These are phyloP conservation scores for Rhodinocichla rosea DNA, from an alignment of 2,113 vertebrate genomes.

Conservation along the genomic window DNA sequence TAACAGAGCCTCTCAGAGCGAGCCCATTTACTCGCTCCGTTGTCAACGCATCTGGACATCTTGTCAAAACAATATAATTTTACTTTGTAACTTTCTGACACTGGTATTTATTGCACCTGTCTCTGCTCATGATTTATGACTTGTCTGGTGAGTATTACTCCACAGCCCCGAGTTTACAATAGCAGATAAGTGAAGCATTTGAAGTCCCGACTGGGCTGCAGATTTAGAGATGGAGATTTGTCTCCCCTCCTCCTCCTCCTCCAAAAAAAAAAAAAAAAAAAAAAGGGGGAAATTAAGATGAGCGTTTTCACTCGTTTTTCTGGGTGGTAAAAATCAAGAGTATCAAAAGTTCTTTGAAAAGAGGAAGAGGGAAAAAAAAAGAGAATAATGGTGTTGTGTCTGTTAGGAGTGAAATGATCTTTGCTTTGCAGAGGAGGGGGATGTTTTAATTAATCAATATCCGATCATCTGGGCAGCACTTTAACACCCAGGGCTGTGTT, in stretches of 20 bases:
- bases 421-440: background rate
- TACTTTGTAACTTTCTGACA: constrained; percentile 81
- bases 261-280: too few relatives aligned
- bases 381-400: background rate
- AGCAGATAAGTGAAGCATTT: constrained; percentile 83
- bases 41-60: constrained; percentile 78
- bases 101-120: constrained; percentile 81
- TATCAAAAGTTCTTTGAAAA: background rate
- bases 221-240: constrained; percentile 58
- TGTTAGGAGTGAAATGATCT: background rate
- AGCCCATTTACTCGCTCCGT: constrained; percentile 62
- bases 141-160: constrained; percentile 85
- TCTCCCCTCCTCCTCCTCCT: background rate
- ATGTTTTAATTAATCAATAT: background rate
- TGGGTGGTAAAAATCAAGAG: background rate
- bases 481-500: background rate
- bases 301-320: background rate
- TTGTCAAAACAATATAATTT: constrained; percentile 92
- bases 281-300: constrained; percentile 37
- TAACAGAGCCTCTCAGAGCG: constrained; percentile 25
- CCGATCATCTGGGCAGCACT: background rate
- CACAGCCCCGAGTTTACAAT: constrained; percentile 78
- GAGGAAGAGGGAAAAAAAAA: background rate
- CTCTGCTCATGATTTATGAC: constrained; percentile 90
- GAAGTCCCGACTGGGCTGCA: constrained; percentile 61